These are phyloP conservation scores for Drosophila longiperda DNA, from an alignment of 2,888 invertebrate species.

Conservation along the genomic window DNA sequence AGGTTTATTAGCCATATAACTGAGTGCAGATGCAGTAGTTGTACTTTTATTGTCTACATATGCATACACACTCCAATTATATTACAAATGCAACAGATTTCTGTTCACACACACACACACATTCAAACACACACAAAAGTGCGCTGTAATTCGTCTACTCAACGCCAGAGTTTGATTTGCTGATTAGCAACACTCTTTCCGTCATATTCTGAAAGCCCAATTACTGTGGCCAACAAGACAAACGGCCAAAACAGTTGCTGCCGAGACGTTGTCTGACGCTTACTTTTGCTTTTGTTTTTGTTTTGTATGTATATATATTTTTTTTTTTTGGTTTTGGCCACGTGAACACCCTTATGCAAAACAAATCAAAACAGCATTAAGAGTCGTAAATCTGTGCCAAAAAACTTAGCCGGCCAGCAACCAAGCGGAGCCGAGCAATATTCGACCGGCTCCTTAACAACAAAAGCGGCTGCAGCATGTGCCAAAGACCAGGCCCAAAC, in stretches of 20 bases:
- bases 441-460: conserved; percentile 57
- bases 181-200: conserved; percentile 83
- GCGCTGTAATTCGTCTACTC: conserved; percentile 79
- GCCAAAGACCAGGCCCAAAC: conserved; percentile 68
- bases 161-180: conserved; percentile 80
- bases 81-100: not conserved
- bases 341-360: conserved; percentile 78
- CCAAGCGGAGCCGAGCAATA: conserved; percentile 11
- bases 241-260: conserved; percentile 67
- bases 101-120: not conserved
- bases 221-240: conserved; percentile 73
- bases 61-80: not conserved
- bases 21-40: conserved; percentile 14
- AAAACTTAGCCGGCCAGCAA: conserved; percentile 43
- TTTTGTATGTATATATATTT: conserved; percentile 10
- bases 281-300: conserved; percentile 19
- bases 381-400: conserved; percentile 81
- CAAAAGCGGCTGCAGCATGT: conserved; percentile 74
- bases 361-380: conserved; percentile 79
- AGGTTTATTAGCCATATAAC: conserved; percentile 42
- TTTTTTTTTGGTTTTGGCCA: conserved; percentile 55
- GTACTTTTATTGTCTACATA: conserved; percentile 23
- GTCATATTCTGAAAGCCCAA: conserved; percentile 81
- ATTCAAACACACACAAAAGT: conserved; percentile 20
- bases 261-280: conserved; percentile 34